Evolutionary conservation across 1,140 invertebrate genomes (phyloP).

Genomic region (Eupristina koningsbergeri): DNA sequence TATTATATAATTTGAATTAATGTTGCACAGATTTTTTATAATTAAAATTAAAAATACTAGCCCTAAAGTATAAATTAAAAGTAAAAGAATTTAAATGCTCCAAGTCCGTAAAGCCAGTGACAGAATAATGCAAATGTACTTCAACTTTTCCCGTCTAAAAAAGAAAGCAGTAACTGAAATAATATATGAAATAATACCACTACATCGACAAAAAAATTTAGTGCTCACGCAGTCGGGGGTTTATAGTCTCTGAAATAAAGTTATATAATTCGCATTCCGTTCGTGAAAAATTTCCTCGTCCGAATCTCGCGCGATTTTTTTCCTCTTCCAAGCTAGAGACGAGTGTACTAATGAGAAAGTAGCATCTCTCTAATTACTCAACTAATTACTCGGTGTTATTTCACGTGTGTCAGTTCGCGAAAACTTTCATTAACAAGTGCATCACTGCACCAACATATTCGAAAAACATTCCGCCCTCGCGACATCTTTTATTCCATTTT

Average conservation of each 20-base stretch:
- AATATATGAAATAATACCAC: neutral
- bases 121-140: constrained; percentile 39
- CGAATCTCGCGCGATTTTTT: neutral
- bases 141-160: constrained; percentile 12
- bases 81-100: constrained; percentile 19
- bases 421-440: constrained; percentile 47
- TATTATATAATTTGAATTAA: constrained; percentile 1
- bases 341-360: constrained; percentile 50
- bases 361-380: constrained; percentile 55
- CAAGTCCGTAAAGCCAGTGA: constrained; percentile 9
- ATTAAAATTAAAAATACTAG: constrained; percentile 6
- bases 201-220: constrained; percentile 2
- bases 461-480: neutral
- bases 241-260: neutral
- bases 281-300: neutral
- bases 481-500: neutral
- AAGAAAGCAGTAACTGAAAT: constrained; percentile 25
- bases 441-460: neutral
- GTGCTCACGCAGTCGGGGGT: neutral
- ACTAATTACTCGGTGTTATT: constrained; percentile 53
- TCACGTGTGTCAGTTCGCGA: constrained; percentile 37
- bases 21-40: neutral
- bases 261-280: constrained; percentile 22
- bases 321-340: constrained; percentile 44
- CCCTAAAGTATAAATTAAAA: neutral